A percentile compares a stretch with the other conserved stretches of the same genome.
Conservation (phyloP, 2,888 invertebrate species). For the Dynastes hyllus region DNA sequence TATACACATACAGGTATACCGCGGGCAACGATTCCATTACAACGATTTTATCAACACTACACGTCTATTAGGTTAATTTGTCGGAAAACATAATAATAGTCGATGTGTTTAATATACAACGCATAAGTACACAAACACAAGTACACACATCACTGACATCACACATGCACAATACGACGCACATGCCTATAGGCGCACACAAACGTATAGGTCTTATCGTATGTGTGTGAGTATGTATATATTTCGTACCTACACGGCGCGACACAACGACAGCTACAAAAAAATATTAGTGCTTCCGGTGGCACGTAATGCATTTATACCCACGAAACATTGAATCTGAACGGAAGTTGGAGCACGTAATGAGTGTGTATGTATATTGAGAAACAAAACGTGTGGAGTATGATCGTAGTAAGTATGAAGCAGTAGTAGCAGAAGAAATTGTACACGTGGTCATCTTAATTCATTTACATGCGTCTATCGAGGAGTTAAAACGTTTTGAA, state of each 20-base stretch:
- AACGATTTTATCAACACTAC: slow-evolving; percentile 42
- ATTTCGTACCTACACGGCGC: slow-evolving; percentile 33
- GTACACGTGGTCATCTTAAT: slow-evolving; percentile 49
- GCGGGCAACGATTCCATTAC: slow-evolving; percentile 31
- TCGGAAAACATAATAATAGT: slow-evolving; percentile 44
- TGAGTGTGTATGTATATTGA: slow-evolving; percentile 56
- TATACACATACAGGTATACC: not conserved
- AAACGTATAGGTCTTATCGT: not conserved
- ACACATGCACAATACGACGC: too few species aligned
- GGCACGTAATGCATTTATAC: slow-evolving; percentile 58
- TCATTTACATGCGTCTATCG: not conserved
- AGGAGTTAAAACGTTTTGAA: slow-evolving; percentile 1
- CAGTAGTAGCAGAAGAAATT: slow-evolving; percentile 46
- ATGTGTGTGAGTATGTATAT: not conserved
- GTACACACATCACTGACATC: too few species aligned
- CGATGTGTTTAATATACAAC: slow-evolving; percentile 37
- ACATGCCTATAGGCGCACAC: not conserved
- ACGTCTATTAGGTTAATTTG: slow-evolving; percentile 42
- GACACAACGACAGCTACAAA: slow-evolving; percentile 41
- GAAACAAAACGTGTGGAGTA: slow-evolving; percentile 57
- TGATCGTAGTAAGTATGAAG: slow-evolving; percentile 53
- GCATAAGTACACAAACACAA: slow-evolving; percentile 1
- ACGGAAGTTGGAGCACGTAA: slow-evolving; percentile 61
- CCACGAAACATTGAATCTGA: slow-evolving; percentile 59
- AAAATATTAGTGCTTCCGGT: slow-evolving; percentile 57